Evolutionary conservation across 2,797 vertebrate genomes (phyloP), one percentile per base, ranked within the genome.

Genomic region (Loris lydekkerianus): DNA sequence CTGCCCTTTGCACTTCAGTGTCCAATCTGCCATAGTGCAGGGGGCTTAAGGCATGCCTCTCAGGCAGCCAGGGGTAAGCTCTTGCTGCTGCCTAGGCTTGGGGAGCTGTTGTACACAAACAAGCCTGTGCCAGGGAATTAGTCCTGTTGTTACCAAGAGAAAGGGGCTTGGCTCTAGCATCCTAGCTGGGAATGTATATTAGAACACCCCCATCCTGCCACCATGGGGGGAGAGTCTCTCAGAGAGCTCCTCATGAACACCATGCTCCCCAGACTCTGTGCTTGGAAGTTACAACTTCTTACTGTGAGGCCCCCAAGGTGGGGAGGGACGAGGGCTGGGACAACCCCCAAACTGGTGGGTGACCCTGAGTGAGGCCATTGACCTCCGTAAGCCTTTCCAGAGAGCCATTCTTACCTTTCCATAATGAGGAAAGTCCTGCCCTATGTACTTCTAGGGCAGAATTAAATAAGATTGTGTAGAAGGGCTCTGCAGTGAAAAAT

Each of bases 21-120:
- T 92, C 87, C 96, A 96, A 96, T 97, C 91, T 97, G 84, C 84
- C 31, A 9, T 82, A 96, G 95, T 97, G 95, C 91, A 78, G 75
- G 37, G 78, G 80, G 95, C 96, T 97, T 97, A 97, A 89, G 69
- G 65, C 21, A 2, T 27, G 60, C n/a, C 20, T 21, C 56, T 87
- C 2, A 6, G 89, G 49, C 86, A 81, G 85, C 31, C 8, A 58
- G 70, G n/a, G 43, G 56, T 84, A 94, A 97, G 89, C 82, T 43
- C 25, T 7, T 25, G 43, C 40, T 31, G 0, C 73, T 75, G 82
- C 73, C 5, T 0, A 0, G 72, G 96, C 91, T 96, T 94, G 89
- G 43, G 83, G 65, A 83, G 87, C 87, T 82, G 58, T 63, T 80
- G 40, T 72, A 49, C 4, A 85, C 87, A 93, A 89, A 80, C 43